These are phyloP conservation scores for Plectrocnemia conspersa DNA, from an alignment of 1,140 invertebrate genomes.

Conservation along the genomic window DNA sequence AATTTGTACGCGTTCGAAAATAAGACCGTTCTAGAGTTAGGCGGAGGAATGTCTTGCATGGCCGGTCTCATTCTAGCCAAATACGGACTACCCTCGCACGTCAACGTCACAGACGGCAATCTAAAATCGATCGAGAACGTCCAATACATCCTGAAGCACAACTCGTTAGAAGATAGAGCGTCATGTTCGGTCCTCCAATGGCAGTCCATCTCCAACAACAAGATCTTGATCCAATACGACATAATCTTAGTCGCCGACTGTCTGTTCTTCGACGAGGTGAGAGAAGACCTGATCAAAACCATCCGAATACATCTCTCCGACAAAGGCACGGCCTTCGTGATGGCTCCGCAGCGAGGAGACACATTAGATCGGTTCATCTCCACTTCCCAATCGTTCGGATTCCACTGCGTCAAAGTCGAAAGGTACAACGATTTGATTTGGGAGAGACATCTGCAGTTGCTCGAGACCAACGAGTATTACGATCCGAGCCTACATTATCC, in stretches of 20 bases:
- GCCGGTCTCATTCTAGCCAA: constrained; percentile 72
- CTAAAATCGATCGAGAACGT: constrained; percentile 72
- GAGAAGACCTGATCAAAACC: constrained; percentile 64
- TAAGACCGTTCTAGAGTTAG: constrained; percentile 71
- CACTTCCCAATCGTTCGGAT: constrained; percentile 56
- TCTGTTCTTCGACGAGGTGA: constrained; percentile 77
- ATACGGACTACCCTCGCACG: constrained; percentile 55
- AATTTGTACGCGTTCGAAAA: constrained; percentile 61
- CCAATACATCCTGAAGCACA: constrained; percentile 57
- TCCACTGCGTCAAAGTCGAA: constrained; percentile 53
- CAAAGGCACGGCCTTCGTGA: constrained; percentile 64
- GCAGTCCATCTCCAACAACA: constrained; percentile 40
- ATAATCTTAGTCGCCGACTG: constrained; percentile 74
- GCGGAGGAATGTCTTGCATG: constrained; percentile 82
- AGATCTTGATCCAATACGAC: constrained; percentile 54
- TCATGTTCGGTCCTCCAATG: constrained; percentile 50
- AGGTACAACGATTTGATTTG: constrained; percentile 63
- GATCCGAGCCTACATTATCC: constrained; percentile 66
- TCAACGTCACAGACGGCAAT: constrained; percentile 76
- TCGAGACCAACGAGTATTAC: constrained; percentile 56
- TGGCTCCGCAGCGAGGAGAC: constrained; percentile 69
- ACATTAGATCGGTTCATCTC: constrained; percentile 68
- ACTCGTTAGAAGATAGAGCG: constrained; percentile 50
- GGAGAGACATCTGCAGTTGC: constrained; percentile 59
- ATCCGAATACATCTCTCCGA: constrained; percentile 63